A percentile compares a stretch with the other conserved stretches of the same genome.
Conservation (phyloP, 2,888 invertebrate genomes). For the Subacronicta megacephala region DNA sequence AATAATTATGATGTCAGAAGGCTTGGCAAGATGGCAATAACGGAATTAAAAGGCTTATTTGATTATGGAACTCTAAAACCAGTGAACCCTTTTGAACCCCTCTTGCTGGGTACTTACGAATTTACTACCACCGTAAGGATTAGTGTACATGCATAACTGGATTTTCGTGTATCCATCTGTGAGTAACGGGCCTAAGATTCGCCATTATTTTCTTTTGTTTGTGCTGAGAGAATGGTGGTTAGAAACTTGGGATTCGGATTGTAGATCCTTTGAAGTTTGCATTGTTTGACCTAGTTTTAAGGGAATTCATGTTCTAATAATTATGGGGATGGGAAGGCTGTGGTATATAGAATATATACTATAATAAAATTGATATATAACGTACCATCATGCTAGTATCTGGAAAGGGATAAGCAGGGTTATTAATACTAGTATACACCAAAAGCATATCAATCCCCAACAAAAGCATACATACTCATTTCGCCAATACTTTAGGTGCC, state of each 20-base stretch:
- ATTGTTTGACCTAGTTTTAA: slow-evolving; percentile 4
- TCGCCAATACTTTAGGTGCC: no score
- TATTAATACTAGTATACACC: no score
- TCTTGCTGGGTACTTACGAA: slow-evolving; percentile 42
- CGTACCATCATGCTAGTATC: no score
- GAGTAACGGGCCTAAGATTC: slow-evolving; percentile 29
- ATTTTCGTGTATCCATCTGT: slow-evolving; percentile 44
- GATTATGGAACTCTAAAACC: slow-evolving; percentile 9
- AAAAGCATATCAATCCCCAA: no score
- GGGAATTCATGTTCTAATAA: not conserved
- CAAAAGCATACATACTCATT: no score
- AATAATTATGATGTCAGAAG: no score
- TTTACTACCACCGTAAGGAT: slow-evolving; percentile 48
- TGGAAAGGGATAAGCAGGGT: no score
- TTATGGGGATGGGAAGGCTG: not conserved
- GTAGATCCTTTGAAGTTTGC: not conserved
- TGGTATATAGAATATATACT: no score
- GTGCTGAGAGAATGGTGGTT: slow-evolving; percentile 7
- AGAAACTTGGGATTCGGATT: slow-evolving; percentile 6
- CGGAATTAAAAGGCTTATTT: not conserved
- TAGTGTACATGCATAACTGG: slow-evolving; percentile 51
- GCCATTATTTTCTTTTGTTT: slow-evolving; percentile 45
- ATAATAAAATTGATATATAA: no score
- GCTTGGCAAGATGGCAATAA: no score
- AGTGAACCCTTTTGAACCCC: slow-evolving; percentile 43